Evolutionary conservation across 2,113 vertebrate species (phyloP).

Genomic region (Salvelinus namaycush): DNA sequence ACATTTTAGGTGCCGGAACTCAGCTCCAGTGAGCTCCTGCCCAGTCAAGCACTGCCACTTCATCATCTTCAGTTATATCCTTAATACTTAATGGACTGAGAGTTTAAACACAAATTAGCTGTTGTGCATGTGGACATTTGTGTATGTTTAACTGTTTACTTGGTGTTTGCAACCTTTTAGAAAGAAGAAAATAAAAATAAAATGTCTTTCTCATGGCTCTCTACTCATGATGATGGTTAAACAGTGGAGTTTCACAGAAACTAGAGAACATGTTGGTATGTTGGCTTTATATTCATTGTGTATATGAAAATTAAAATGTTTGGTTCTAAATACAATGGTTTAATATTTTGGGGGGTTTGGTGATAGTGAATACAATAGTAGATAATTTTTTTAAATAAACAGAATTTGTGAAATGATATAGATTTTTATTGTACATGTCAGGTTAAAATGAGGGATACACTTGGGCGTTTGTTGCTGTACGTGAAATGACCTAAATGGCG

Average conservation of each 20-base stretch:
- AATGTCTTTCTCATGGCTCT: constrained; percentile 39
- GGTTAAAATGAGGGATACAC: too few relatives aligned
- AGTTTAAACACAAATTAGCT: constrained; percentile 43
- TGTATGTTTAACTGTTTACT: constrained; percentile 64
- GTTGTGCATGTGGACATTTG: constrained; percentile 74
- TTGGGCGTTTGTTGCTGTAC: too few relatives aligned
- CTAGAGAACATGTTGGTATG: constrained; percentile 27
- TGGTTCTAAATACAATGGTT: too few relatives aligned
- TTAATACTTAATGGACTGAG: constrained; percentile 29
- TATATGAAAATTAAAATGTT: too few relatives aligned
- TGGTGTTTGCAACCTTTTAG: constrained; percentile 56
- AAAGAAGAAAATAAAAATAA: constrained; percentile 25
- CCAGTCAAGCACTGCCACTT: too few relatives aligned
- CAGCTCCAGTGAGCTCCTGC: too few relatives aligned
- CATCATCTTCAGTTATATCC: constrained; percentile 14
- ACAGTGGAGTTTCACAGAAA: constrained; percentile 56
- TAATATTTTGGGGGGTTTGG: background rate
- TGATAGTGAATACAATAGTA: background rate
- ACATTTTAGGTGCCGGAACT: too few relatives aligned
- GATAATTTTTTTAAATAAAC: constrained; percentile 13
- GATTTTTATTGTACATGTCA: too few relatives aligned
- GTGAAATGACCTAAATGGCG: too few relatives aligned
- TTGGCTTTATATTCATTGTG: background rate
- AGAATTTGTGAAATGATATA: too few relatives aligned
- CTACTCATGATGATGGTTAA: constrained; percentile 42